Evolutionary conservation across 1,140 invertebrate species (phyloP).

Genomic region (Rhysida immarginata): DNA sequence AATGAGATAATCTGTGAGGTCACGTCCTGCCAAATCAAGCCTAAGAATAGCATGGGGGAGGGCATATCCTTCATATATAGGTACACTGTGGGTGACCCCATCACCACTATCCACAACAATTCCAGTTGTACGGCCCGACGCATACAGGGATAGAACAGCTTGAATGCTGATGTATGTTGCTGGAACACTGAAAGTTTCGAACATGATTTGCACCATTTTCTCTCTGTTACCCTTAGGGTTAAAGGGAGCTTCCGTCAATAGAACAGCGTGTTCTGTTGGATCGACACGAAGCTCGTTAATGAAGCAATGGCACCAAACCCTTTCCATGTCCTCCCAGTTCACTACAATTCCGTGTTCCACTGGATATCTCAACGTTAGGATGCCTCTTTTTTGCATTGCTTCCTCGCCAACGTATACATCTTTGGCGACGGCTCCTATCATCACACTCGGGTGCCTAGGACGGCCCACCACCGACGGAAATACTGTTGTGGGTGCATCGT

Average conservation of each 20-base stretch:
- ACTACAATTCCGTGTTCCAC: conserved; percentile 47
- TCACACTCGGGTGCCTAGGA: conserved; percentile 35
- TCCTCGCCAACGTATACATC: conserved; percentile 44
- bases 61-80: conserved; percentile 42
- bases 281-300: conserved; percentile 39
- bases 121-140: conserved; percentile 39
- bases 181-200: conserved; percentile 38
- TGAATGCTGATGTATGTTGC: conserved; percentile 36
- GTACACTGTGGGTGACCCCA: conserved; percentile 40
- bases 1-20: conserved; percentile 39
- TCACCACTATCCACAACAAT: conserved; percentile 40
- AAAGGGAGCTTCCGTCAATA: conserved; percentile 43
- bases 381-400: conserved; percentile 34
- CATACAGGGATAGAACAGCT: conserved; percentile 35
- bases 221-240: conserved; percentile 41
- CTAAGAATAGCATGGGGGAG: conserved; percentile 41
- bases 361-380: conserved; percentile 40
- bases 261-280: conserved; percentile 43
- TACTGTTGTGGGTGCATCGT: conserved; percentile 36
- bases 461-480: conserved; percentile 30
- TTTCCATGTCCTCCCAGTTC: conserved; percentile 45
- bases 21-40: conserved; percentile 40
- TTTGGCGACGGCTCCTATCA: conserved; percentile 46
- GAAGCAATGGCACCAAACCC: conserved; percentile 44
- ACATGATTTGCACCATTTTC: conserved; percentile 45